These are phyloP conservation scores for Microcebus murinus DNA, from an alignment of 2,113 vertebrate species.

Conservation along the genomic window DNA sequence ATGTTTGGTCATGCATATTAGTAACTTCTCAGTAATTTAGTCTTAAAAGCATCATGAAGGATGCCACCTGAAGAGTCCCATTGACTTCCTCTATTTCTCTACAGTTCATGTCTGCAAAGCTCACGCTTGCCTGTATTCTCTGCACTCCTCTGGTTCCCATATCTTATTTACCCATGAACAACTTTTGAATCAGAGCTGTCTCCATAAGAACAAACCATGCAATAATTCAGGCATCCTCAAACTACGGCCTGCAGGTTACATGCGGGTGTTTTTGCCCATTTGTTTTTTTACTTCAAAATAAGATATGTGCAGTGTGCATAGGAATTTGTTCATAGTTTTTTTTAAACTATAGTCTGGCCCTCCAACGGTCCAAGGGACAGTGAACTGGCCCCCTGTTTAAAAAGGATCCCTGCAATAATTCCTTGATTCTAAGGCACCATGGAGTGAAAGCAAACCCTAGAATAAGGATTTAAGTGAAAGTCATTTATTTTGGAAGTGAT, in stretches of 20 bases:
- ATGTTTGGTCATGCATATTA: background rate
- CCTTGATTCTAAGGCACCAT: background rate
- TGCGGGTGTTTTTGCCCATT: no score
- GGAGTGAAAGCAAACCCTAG: background rate
- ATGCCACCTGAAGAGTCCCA: background rate
- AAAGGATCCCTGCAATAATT: background rate
- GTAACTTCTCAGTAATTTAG: background rate
- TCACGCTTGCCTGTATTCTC: background rate
- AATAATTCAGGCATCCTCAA: background rate
- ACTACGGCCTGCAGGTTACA: no score
- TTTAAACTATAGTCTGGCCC: no score
- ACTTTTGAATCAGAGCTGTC: background rate
- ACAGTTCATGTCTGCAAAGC: background rate
- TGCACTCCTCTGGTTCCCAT: background rate
- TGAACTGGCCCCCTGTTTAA: no score
- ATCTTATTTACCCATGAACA: background rate
- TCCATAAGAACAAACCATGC: background rate
- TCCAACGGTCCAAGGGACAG: no score
- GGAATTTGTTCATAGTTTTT: no score
- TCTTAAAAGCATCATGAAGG: background rate
- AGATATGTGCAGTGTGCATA: no score
- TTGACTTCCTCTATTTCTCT: background rate
- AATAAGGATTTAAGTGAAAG: background rate
- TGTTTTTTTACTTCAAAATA: no score
- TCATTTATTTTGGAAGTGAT: background rate